phyloP scores from a whole-genome alignment of 2,888 invertebrate genomes.

The Heteromyza rotundicornis region DNA sequence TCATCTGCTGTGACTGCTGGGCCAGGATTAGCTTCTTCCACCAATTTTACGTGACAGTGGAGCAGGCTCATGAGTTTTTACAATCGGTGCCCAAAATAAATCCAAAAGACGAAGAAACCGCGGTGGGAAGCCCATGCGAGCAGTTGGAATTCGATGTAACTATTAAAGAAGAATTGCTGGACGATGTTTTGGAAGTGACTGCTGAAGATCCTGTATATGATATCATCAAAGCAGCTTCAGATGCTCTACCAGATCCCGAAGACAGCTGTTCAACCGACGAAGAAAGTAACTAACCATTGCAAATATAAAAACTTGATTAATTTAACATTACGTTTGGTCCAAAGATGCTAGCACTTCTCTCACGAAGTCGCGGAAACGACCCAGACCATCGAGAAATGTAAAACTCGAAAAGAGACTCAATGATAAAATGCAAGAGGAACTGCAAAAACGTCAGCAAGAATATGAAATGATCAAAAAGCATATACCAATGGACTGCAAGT shows the following conservation, averaged over 20 bases:
- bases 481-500: slow-evolving; percentile 57
- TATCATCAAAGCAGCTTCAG: no score
- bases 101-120: no score
- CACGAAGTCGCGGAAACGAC: no score
- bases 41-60: slow-evolving; percentile 54
- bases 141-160: slow-evolving; percentile 9
- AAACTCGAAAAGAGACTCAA: no score
- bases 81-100: slow-evolving; percentile 6
- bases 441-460: slow-evolving; percentile 43
- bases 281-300: no score
- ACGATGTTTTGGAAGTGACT: slow-evolving; percentile 19
- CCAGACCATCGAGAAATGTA: no score
- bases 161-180: slow-evolving; percentile 33
- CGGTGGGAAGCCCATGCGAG: background rate
- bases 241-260: no score
- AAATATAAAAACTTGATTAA: no score
- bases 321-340: no score
- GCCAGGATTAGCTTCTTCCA: slow-evolving; percentile 55
- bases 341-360: no score
- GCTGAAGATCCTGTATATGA: background rate
- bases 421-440: slow-evolving; percentile 41
- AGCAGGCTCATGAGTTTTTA: slow-evolving; percentile 50
- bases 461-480: slow-evolving; percentile 54
- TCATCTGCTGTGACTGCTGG: slow-evolving; percentile 58
- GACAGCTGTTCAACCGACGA: no score